These are phyloP conservation scores for Netelia inedita DNA, from an alignment of 2,888 invertebrate genomes.

Conservation along the genomic window DNA sequence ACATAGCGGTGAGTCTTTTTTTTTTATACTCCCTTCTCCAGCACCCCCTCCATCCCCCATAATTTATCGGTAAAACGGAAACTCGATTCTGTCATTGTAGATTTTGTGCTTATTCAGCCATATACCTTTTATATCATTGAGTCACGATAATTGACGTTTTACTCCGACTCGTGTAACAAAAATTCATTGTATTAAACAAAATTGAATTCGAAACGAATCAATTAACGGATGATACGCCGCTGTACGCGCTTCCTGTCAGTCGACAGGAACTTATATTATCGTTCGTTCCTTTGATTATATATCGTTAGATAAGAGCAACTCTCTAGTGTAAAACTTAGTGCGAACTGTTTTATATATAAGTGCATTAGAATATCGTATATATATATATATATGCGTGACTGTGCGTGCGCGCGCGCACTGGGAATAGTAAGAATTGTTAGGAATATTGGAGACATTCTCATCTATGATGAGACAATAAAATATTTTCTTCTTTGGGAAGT, in stretches of 20 bases:
- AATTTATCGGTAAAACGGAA: not conserved
- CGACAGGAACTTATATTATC: slow-evolving; percentile 44
- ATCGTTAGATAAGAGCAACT: slow-evolving; percentile 53
- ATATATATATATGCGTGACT: not conserved
- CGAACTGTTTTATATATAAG: not conserved
- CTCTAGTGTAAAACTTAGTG: slow-evolving; percentile 15
- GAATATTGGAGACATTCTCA: no score
- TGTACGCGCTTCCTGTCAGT: slow-evolving; percentile 48
- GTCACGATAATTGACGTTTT: no score
- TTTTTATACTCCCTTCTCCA: slow-evolving; percentile 44
- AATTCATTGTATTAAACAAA: no score
- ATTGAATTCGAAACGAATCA: not conserved
- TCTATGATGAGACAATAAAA: not conserved
- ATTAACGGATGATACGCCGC: slow-evolving; percentile 10
- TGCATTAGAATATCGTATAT: not conserved
- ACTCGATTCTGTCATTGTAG: not conserved
- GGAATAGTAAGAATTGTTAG: no score
- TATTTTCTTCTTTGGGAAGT: no score
- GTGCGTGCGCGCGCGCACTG: not conserved
- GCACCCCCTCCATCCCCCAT: not conserved
- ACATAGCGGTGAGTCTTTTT: slow-evolving; percentile 93
- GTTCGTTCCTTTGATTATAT: slow-evolving; percentile 56
- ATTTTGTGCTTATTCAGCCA: no score
- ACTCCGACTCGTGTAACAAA: no score
- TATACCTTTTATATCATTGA: no score